Evolutionary conservation across 2,797 vertebrate genomes (phyloP).

Genomic region (Corythornis leucogaster): DNA sequence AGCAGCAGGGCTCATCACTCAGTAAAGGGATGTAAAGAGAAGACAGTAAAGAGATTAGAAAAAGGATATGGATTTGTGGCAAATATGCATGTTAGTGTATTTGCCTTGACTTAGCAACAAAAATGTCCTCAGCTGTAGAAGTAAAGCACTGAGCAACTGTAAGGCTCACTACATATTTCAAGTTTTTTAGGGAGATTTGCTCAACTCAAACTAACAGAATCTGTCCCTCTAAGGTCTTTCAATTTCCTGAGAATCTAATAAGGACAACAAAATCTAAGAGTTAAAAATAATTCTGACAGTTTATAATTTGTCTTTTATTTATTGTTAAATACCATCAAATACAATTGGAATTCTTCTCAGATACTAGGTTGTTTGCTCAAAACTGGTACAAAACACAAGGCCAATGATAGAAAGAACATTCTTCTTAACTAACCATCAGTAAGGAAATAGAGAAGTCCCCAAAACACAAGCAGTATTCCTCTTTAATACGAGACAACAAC

Average conservation of each 20-base stretch:
- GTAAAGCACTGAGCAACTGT: not conserved
- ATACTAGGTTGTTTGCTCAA: fast-evolving
- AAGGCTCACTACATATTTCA: not conserved
- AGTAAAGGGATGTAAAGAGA: not conserved
- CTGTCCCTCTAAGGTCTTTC: not conserved
- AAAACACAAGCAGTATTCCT: not conserved
- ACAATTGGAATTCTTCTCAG: not conserved
- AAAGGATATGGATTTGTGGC: not conserved
- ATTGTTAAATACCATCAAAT: not conserved
- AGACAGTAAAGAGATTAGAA: not conserved
- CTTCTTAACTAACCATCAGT: not conserved
- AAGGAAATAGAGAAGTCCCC: not conserved
- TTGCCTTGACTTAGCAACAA: not conserved
- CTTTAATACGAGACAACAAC: not conserved
- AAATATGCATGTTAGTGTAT: not conserved
- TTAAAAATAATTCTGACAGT: not conserved
- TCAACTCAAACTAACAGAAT: not conserved
- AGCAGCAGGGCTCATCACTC: not conserved
- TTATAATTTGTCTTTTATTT: not conserved
- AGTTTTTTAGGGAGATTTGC: not conserved
- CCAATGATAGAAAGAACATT: not conserved
- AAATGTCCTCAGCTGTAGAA: not conserved
- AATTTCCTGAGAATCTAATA: not conserved
- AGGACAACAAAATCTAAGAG: not conserved
- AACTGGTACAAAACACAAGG: not conserved